Percentiles rank a stretch among this genome's conserved stretches.
phyloP scores from a whole-genome alignment of 2,113 vertebrate species.

The Hydrolagus affinis region DNA sequence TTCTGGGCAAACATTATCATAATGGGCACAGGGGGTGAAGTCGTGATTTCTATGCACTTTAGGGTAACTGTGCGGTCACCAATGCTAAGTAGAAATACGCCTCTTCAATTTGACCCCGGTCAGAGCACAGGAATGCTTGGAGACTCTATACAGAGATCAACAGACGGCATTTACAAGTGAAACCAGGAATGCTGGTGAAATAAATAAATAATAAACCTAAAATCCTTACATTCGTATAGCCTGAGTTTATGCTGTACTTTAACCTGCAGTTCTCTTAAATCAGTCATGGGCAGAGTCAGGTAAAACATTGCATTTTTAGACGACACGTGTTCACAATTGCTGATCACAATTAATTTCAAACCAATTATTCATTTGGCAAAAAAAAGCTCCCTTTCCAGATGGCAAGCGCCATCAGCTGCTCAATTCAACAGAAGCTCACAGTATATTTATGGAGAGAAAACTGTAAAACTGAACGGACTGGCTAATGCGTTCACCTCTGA shows the following conservation, averaged over 20 bases:
- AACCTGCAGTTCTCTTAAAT: too few species aligned
- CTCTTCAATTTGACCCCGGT: too few species aligned
- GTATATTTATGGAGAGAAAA: neutral
- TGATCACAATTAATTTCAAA: too few species aligned
- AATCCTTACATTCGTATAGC: too few species aligned
- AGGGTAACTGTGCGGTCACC: neutral
- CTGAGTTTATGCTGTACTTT: too few species aligned
- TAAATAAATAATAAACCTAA: neutral
- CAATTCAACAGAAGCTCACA: neutral
- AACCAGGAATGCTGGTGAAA: neutral
- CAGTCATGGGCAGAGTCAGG: too few species aligned
- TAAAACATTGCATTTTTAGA: too few species aligned
- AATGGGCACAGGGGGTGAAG: neutral
- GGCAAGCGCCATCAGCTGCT: neutral
- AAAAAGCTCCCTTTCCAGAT: neutral
- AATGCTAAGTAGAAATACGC: neutral
- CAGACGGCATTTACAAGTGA: neutral
- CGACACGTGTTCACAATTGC: too few species aligned
- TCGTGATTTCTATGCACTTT: neutral
- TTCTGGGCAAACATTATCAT: neutral
- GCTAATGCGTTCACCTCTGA: neutral
- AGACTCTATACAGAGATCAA: too few species aligned
- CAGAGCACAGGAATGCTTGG: neutral
- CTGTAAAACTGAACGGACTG: neutral
- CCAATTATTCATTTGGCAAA: too few species aligned